These are phyloP conservation scores for Notoglanidium macrostoma DNA, from an alignment of 2,797 vertebrate genomes.

Conservation along the genomic window DNA sequence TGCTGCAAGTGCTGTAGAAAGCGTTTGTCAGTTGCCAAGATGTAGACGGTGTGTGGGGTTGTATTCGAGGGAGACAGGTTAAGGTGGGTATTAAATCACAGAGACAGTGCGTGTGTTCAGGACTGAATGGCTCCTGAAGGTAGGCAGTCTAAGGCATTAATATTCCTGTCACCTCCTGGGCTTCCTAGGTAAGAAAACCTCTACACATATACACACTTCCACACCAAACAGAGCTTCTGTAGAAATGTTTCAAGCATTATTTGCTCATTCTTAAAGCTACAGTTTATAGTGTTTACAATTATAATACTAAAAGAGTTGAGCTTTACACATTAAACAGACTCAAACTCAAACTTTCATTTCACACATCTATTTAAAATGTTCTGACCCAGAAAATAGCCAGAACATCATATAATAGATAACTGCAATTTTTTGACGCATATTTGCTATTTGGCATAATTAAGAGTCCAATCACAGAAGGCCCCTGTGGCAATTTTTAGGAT, in stretches of 20 bases:
- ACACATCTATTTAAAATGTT: background rate
- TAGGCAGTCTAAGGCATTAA: constrained; percentile 74
- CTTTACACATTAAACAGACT: background rate
- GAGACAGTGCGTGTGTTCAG: constrained; percentile 71
- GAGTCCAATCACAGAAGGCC: background rate
- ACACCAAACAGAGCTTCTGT: background rate
- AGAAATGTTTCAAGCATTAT: background rate
- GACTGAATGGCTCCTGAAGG: constrained; percentile 74
- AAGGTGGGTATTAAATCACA: constrained; percentile 74
- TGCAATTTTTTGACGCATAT: background rate
- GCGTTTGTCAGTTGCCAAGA: background rate
- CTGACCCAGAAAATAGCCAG: background rate
- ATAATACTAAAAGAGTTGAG: background rate
- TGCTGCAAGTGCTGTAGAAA: background rate
- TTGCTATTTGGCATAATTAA: background rate
- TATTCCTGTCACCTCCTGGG: constrained; percentile 72
- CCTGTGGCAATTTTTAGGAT: background rate
- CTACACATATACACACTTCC: background rate
- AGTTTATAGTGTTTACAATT: background rate
- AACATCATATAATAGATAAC: background rate
- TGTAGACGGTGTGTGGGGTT: constrained; percentile 27
- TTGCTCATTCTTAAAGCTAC: background rate
- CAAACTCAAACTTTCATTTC: background rate
- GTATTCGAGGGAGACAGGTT: constrained; percentile 42
- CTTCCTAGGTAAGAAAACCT: constrained; percentile 55